Evolutionary conservation across 2,888 invertebrate genomes (phyloP), one percentile per base, ranked within the genome.

Genomic region (Hecatera dysodea): DNA sequence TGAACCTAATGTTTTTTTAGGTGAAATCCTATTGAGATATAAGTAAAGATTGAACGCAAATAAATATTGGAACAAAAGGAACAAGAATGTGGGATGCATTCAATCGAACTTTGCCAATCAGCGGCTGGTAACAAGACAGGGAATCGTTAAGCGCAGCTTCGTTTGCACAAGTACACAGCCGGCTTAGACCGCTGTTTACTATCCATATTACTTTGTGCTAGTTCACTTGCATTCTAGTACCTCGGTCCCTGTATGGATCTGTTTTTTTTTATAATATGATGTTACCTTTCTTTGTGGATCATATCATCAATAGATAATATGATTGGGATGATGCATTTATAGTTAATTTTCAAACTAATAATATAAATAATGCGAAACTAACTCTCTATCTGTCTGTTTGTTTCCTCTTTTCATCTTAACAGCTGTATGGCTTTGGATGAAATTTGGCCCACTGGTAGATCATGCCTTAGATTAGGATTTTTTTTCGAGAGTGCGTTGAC

Each of bases 101-200:
- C 85, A 88, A 88, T 89, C 86, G 84, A 89, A 89, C 84, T 89
- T 90, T 86, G 81, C 83, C 88, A 88, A 90, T 90, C 89, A 89
- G 75, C 70, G 67, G 71, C 72, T 82, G 66, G 79, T 84, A 83
- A 87, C 83, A 84, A 85, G 86, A 78, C 83, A 69, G 71, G 75
- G 81, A 81, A 80, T 84, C 83, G 84, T 84, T 84, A 81, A 78
- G 61, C 76, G 78, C 67, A 79, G 89, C 79, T 76, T 81, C 80
- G 86, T 85, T 87, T 82, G 74, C 75, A 75, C 72, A 62, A 72
- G 67, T 59, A 75, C 48, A 75, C 62, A 59, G 71, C 9, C 65
- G 62, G 61, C 39, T 74, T 65, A 74, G 68, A 61, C 44, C 62
- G 22, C 52, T 76, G 67, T 83, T 77, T 81, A 74, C 69, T 69